Evolutionary conservation across 1,140 invertebrate genomes (phyloP), one percentile per base, ranked within the genome.

Genomic region (Drosophila mauritiana): DNA sequence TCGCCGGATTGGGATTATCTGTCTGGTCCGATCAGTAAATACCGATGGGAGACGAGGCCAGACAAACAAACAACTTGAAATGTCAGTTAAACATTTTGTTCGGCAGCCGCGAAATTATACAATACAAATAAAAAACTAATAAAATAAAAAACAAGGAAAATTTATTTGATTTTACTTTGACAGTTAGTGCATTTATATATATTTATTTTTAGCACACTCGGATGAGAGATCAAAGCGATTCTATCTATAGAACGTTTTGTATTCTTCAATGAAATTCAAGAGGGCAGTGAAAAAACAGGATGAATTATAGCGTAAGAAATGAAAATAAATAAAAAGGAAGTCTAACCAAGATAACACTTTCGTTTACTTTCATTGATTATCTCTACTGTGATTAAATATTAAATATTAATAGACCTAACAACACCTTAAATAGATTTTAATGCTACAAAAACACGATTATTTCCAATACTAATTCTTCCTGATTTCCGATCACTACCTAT

Each of bases 61-160:
- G 78, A 68, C 79, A 78, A 78, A 68, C 80, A 82, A 80, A 70
- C 57, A 78, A 78, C 74, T 73, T 43, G 63, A 80, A 80, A 80
- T 59, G 70, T 70, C 77, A 76, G 78, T 80, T 76, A 80, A 80
- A 80, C 70, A 80, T 69, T 78, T 73, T 36, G 37, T 45, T 11
- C 8, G 51, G 13, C 11, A 20, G 49, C n/a, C 15, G 34, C 36
- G 20, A 39, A 22, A 68, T 31, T 46, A 15, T 22, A 17, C 4
- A 11, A 15, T 37, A 17, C 20, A 6, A 40, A 15, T 49, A 20
- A 22, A 51, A 31, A 31, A 3, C 8, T 22, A 22, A 22, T 2
- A 20, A n/a, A 56, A 59, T 11, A 48, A 39, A 59, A 73, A 69
- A 15, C 49, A 55, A 69, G 36, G 63, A 36, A 70, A 68, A 70